These are phyloP conservation scores for Loris lydekkerianus DNA, from an alignment of 2,797 vertebrate species.

Conservation along the genomic window DNA sequence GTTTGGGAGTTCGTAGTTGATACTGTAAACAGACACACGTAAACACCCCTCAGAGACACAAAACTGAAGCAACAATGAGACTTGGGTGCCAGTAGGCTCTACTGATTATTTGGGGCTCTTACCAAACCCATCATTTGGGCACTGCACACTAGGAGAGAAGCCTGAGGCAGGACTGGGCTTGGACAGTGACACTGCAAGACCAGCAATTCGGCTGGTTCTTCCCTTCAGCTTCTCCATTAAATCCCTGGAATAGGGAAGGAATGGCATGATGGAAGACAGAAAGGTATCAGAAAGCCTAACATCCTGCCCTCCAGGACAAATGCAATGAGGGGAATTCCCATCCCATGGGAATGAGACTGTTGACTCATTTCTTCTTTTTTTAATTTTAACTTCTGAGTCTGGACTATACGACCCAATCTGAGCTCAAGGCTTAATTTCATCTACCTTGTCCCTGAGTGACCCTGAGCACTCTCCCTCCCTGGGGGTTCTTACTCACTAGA, in stretches of 20 bases:
- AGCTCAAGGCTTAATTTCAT: background rate
- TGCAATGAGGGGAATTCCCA: background rate
- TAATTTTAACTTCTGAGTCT: background rate
- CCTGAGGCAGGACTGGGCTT: conserved; percentile 86
- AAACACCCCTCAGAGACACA: background rate
- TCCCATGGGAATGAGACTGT: background rate
- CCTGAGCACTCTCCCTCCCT: background rate
- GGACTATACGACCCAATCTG: background rate
- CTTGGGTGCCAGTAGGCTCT: background rate
- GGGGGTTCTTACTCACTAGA: background rate
- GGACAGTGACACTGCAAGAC: conserved; percentile 93
- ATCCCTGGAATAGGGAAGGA: conserved; percentile 85
- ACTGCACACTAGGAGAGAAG: conserved; percentile 94
- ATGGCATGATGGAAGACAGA: background rate
- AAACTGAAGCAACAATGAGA: background rate
- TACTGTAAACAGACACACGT: background rate
- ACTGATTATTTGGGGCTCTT: conserved; percentile 71
- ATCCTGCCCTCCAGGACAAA: background rate
- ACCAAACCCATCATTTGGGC: conserved; percentile 97
- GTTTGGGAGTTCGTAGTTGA: background rate
- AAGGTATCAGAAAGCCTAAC: background rate
- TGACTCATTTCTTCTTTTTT: background rate
- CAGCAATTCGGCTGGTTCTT: conserved; percentile 91
- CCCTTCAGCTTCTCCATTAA: conserved; percentile 93
- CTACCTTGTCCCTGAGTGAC: background rate